Base-by-base conservation (phyloP, 2,113 vertebrate genomes). In the Plectropomus leopardus region DNA sequence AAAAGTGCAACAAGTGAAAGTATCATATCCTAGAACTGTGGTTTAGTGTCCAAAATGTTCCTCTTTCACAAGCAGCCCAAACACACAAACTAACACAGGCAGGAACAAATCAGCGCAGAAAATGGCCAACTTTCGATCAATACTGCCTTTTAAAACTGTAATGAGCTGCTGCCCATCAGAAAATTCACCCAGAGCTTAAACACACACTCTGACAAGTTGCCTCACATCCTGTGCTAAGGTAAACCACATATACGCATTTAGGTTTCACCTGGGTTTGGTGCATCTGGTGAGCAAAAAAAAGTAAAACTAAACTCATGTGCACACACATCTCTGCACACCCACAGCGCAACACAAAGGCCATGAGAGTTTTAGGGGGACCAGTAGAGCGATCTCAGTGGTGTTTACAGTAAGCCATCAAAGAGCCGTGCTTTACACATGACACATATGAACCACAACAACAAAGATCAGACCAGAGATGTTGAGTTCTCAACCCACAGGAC, bases 41-140 rank as follows among this genome's bases (percentile, higher is more conserved):
- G 87, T 92, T 88, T 83, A 73, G 71, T 82, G 93, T 78, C 84
- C 94, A 93, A 72, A 92, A 75, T 84, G 94, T 95, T 96, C 95
- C 94, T 93, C 85, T 95, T 96, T 95, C 92, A 92, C 79, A 84
- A 47, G 63, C 48, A 76, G 66, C 66, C 60, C 30, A 17, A 66
- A 80, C 68, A 78, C 65, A 80, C 67, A 61, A 50, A 66, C 59
- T 42, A 55, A 60, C 61, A 66, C 19, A 14, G 14, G 60, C 58
- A 61, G 54, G 61, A 68, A 57, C 63, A 67, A 68, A 76, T 30
- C 64, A 59, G 65, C 72, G 53, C 44, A 16, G n/a, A n/a, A n/a
- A n/a, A 24, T 28, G 53, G 36, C 17, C 36, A 4, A 51, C 61
- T 74, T 86, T 72, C 55, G 40, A 57, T 78, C 40, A 51, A 19